Base-by-base conservation (phyloP, 1,140 invertebrate genomes). In the Macrostomum lignano region DNA sequence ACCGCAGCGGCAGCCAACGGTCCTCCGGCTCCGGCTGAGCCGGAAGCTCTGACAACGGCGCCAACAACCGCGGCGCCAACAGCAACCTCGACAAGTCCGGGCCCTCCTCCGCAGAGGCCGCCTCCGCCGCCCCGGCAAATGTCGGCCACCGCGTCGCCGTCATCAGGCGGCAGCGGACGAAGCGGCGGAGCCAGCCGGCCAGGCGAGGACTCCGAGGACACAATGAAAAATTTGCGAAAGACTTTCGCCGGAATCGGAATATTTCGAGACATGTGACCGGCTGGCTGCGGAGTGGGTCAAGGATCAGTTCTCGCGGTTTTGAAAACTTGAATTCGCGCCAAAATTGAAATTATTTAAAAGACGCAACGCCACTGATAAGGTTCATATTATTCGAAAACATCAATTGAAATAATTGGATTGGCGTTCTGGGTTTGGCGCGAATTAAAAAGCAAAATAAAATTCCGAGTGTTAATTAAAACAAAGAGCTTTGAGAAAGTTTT, bases 171-270 rank as follows among this genome's bases (percentile, higher is more conserved):
- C 26, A 15, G 26, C 4, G 3, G 26, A 17, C 9, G 14, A 3
- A 5, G 3, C 11, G 10, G 3, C 29, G 17, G n/a, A 20, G 2
- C 17, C 32, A 34, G 32, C 23, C 21, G 19, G 21, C 36, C 9
- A 32, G 21, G n/a, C n/a, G n/a, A n/a, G 26, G 17, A 21, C 32
- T 22, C 31, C 36, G 81, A 88, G 49, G 84, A 93, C 52, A 94
- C 84, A 2, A 93, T 94, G 82, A 82, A 79, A 53, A 93, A 93
- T 58, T 61, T 94, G 31, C 67, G 81, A 40, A 91, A 91, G 66
- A 93, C 84, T 3, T 94, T 94, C 57, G 82, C 84, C 31, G 84
- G 84, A 28, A 91, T 94, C 41, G n/a, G n/a, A n/a, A n/a, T n/a
- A n/a, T 93, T 93, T 55, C 82, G 82, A 22, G 82, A 93, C 40